phyloP scores from a whole-genome alignment of 1,140 invertebrate genomes.

The Rhopalosiphum maidis region DNA sequence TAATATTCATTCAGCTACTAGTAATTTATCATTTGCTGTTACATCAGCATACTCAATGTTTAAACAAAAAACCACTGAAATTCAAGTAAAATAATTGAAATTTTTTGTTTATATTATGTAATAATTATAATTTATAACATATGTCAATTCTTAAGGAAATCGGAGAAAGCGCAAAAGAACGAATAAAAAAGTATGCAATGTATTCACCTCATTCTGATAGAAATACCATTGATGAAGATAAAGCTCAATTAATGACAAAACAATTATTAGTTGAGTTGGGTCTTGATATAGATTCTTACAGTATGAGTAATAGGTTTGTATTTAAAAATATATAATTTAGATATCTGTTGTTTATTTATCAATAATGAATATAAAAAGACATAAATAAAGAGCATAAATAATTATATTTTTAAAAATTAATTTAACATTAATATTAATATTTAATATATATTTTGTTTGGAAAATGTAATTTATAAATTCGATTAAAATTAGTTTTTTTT shows the following conservation, averaged over 20 bases:
- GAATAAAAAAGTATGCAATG: slow-evolving; percentile 60
- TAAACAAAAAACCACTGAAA: slow-evolving; percentile 66
- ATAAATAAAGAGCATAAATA: not conserved
- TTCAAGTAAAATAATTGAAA: slow-evolving; percentile 62
- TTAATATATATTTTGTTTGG: not conserved
- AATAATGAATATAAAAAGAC: too few species aligned
- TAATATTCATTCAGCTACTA: slow-evolving; percentile 63
- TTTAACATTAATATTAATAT: too few species aligned
- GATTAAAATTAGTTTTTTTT: not conserved
- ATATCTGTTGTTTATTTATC: not conserved
- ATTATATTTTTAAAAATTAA: not conserved
- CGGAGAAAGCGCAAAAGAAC: slow-evolving; percentile 60
- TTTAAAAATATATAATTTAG: not conserved
- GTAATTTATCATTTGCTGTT: slow-evolving; percentile 63
- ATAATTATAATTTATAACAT: not conserved
- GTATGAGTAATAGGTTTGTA: slow-evolving; percentile 61
- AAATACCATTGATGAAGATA: slow-evolving; percentile 57
- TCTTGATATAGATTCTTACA: slow-evolving; percentile 61
- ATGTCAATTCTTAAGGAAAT: slow-evolving; percentile 60
- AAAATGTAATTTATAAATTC: not conserved
- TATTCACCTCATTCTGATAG: slow-evolving; percentile 58
- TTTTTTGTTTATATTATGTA: not conserved
- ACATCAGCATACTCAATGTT: slow-evolving; percentile 66
- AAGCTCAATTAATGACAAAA: slow-evolving; percentile 53
- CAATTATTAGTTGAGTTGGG: slow-evolving; percentile 58